A percentile compares a stretch with the other conserved stretches of the same genome.
Evolutionary conservation across 1,140 invertebrate species (phyloP).

Genomic region (Drosophila paulistorum): DNA sequence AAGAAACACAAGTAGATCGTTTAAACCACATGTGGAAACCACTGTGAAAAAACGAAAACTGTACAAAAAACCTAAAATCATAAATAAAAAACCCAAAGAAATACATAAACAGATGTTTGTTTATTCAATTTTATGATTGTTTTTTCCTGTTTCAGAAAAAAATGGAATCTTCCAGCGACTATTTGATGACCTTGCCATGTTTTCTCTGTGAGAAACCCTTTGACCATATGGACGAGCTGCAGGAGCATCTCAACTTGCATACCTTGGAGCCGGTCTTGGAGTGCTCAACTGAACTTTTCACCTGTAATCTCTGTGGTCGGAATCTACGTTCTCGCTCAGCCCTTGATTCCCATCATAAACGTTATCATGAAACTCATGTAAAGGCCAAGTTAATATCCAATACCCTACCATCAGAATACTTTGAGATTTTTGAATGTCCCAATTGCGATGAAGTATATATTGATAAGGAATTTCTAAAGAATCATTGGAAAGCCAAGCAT

Average conservation of each 20-base stretch:
- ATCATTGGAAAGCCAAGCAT: background rate
- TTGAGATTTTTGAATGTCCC: background rate
- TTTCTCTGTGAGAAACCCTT: background rate
- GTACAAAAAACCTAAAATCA: too few relatives aligned
- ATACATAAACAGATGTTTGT: too few relatives aligned
- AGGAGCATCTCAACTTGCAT: background rate
- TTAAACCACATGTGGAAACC: too few relatives aligned
- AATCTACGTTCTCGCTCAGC: background rate
- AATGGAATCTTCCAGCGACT: background rate
- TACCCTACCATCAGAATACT: background rate
- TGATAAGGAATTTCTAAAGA: background rate
- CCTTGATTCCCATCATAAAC: background rate
- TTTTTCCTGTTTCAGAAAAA: background rate
- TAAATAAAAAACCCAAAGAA: too few relatives aligned
- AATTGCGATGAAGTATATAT: background rate
- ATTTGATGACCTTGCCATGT: conserved; percentile 2
- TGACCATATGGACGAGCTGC: background rate
- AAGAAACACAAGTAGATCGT: too few relatives aligned
- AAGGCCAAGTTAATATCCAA: background rate
- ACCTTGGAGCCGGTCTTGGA: background rate
- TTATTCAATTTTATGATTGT: background rate
- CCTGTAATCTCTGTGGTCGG: background rate
- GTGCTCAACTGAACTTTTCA: background rate
- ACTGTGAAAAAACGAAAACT: too few relatives aligned
- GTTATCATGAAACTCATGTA: background rate